These are phyloP conservation scores for Oryzias javanicus DNA, from an alignment of 2,113 vertebrate species.

Conservation along the genomic window DNA sequence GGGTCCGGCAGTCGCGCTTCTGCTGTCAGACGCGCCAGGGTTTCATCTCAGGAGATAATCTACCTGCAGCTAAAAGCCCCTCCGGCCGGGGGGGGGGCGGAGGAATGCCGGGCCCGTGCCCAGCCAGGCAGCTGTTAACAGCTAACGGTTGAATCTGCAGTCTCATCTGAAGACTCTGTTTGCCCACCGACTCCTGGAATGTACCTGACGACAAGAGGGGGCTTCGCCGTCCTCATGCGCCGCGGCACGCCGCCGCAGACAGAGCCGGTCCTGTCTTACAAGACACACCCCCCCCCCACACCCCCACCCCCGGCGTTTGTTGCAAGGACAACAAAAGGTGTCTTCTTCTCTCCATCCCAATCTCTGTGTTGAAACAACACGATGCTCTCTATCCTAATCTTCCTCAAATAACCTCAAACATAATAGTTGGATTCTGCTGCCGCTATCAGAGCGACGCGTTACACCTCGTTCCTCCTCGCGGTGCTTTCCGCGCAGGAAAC, in stretches of 20 bases:
- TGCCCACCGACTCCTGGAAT: conserved; percentile 92
- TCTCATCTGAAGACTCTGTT: conserved; percentile 85
- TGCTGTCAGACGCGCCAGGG: conserved; percentile 72
- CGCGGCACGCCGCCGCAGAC: conserved; percentile 32
- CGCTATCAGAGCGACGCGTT: conserved; percentile 30
- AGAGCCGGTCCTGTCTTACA: conserved; percentile 1
- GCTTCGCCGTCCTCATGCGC: conserved; percentile 47
- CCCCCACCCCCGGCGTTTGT: background rate
- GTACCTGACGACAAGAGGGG: conserved; percentile 91
- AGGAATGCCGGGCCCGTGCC: conserved; percentile 85
- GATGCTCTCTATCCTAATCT: conserved; percentile 29
- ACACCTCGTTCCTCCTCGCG: conserved; percentile 54
- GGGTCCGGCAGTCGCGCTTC: conserved; percentile 58
- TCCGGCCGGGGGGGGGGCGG: conserved; percentile 65
- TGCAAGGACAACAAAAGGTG: conserved; percentile 44
- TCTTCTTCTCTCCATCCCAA: conserved; percentile 37
- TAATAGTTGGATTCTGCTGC: conserved; percentile 50
- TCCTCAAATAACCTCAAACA: conserved; percentile 45
- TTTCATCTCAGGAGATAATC: conserved; percentile 57
- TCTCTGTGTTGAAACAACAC: conserved; percentile 40
- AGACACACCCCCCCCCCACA: background rate
- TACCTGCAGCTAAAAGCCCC: conserved; percentile 75
- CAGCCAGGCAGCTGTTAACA: conserved; percentile 92
- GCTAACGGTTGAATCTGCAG: conserved; percentile 90
- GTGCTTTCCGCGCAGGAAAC: conserved; percentile 58